A percentile compares a stretch with the other conserved stretches of the same genome.
Conservation (phyloP, 2,888 invertebrate genomes). For the Xestia ashworthii region DNA sequence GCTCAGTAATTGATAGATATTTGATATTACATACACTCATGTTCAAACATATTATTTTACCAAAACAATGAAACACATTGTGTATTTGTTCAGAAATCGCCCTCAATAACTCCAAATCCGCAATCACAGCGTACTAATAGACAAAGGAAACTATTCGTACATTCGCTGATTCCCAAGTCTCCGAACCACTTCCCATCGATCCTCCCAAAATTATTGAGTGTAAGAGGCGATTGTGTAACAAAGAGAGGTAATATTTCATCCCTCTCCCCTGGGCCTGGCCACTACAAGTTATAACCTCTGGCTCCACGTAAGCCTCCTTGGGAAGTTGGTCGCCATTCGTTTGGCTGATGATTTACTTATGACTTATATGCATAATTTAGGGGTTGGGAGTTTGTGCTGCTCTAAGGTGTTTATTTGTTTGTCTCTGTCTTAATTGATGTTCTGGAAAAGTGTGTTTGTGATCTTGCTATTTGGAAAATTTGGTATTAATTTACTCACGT, state of each 20-base stretch:
- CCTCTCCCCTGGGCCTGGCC: constrained; percentile 56
- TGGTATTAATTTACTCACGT: background rate
- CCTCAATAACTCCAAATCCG: constrained; percentile 16
- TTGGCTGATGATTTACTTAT: constrained; percentile 54
- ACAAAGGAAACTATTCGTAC: constrained; percentile 50
- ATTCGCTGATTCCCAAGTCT: constrained; percentile 50
- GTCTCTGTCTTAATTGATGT: background rate
- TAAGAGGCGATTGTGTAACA: constrained; percentile 66
- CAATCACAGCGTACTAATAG: constrained; percentile 46
- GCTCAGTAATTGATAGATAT: background rate
- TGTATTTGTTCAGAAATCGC: constrained; percentile 14
- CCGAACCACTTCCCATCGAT: constrained; percentile 57
- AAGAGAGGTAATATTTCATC: constrained; percentile 65
- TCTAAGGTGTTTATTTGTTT: constrained; percentile 16
- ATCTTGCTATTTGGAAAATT: background rate
- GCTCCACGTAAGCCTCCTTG: constrained; percentile 38
- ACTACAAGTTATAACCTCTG: constrained; percentile 46
- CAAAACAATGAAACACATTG: constrained; percentile 3
- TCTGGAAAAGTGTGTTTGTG: background rate
- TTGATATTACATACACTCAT: background rate
- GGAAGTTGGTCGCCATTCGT: constrained; percentile 52
- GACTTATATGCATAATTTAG: constrained; percentile 37
- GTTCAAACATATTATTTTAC: background rate
- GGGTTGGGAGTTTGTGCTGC: constrained; percentile 15
- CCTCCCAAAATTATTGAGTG: constrained; percentile 59